Evolutionary conservation across 2,797 vertebrate species (phyloP).

Genomic region (Microchirus variegatus): DNA sequence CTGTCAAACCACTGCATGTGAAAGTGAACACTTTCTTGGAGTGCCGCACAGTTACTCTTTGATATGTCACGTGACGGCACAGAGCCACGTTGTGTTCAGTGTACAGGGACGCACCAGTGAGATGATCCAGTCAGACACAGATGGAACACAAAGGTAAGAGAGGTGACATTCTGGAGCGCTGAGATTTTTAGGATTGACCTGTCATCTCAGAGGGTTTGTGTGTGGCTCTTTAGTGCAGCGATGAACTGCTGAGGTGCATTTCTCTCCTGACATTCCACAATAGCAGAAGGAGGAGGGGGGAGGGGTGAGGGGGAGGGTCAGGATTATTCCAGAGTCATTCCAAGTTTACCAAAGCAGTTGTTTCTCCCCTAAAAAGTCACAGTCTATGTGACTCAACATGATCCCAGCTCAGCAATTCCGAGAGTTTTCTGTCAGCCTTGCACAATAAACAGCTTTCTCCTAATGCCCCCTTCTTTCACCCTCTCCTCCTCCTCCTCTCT

Average conservation of each 20-base stretch:
- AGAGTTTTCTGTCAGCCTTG: slow-evolving; percentile 78
- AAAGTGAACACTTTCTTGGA: too few species aligned
- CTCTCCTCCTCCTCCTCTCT: slow-evolving; percentile 37
- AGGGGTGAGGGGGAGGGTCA: slow-evolving; percentile 31
- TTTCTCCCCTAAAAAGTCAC: slow-evolving; percentile 76
- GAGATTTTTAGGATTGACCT: slow-evolving; percentile 57
- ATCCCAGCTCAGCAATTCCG: slow-evolving; percentile 69
- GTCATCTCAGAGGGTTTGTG: slow-evolving; percentile 57
- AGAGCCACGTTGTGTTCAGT: neutral
- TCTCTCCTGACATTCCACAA: slow-evolving; percentile 58
- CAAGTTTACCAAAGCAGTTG: slow-evolving; percentile 77
- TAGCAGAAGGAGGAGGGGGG: slow-evolving; percentile 32
- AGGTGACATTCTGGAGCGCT: slow-evolving; percentile 52
- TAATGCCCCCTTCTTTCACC: slow-evolving; percentile 61
- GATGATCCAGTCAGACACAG: slow-evolving; percentile 49
- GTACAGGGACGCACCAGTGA: slow-evolving; percentile 2
- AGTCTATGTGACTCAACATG: slow-evolving; percentile 68
- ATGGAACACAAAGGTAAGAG: slow-evolving; percentile 18
- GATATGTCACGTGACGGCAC: too few species aligned
- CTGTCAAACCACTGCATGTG: too few species aligned
- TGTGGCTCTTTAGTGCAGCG: slow-evolving; percentile 25
- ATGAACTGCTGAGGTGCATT: slow-evolving; percentile 68
- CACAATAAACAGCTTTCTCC: slow-evolving; percentile 76
- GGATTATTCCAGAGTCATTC: slow-evolving; percentile 76
- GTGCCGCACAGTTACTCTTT: too few species aligned